These are phyloP conservation scores for Furcifer pardalis DNA, from an alignment of 2,797 vertebrate species.

Conservation along the genomic window DNA sequence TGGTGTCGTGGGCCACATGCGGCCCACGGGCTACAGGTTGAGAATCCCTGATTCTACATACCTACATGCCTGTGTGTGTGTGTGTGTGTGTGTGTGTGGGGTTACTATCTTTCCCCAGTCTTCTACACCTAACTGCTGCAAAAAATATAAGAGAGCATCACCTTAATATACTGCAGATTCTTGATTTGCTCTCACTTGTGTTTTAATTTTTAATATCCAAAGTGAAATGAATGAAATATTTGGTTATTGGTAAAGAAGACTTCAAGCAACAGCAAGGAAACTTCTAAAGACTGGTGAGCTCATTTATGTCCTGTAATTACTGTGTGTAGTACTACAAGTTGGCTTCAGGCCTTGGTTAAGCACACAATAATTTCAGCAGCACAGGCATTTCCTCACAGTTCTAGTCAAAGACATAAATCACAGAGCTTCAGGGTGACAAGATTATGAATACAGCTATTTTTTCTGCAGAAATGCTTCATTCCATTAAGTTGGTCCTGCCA, in stretches of 20 bases:
- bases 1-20: too few species aligned
- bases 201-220: conserved; percentile 27
- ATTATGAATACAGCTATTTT: conserved; percentile 37
- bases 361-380: conserved; percentile 13
- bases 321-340: conserved; percentile 14
- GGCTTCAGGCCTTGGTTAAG: not conserved
- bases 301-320: conserved; percentile 47
- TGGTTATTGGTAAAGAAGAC: conserved; percentile 41
- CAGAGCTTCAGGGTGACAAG: conserved; percentile 2
- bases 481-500: not conserved
- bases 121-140: conserved; percentile 34
- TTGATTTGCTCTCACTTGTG: conserved; percentile 34
- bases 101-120: conserved; percentile 7
- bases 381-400: conserved; percentile 33
- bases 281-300: conserved; percentile 28
- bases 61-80: too few species aligned
- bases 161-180: conserved; percentile 24
- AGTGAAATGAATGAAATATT: conserved; percentile 19
- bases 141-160: conserved; percentile 13
- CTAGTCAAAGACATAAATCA: conserved; percentile 23
- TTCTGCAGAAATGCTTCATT: conserved; percentile 24
- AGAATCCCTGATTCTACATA: too few species aligned
- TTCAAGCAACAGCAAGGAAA: conserved; percentile 31
- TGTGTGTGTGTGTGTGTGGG: too few species aligned
- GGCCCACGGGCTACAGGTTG: too few species aligned